Evolutionary conservation across 2,797 vertebrate species (phyloP), one percentile per base, ranked within the genome.

Genomic region (Aeoliscus strigatus): DNA sequence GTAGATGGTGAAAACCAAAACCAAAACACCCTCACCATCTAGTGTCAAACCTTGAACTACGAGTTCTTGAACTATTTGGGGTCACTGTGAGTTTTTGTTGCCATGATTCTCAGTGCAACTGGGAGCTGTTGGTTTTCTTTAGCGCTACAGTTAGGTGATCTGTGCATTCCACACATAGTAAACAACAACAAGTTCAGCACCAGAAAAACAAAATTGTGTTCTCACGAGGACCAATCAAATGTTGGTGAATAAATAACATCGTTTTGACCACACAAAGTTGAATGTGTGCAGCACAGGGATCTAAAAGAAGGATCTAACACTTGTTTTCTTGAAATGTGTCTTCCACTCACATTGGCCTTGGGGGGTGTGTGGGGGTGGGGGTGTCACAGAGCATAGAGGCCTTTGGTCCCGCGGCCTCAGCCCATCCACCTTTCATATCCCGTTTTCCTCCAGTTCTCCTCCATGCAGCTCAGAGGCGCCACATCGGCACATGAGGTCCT

Each of bases 311-410:
- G 15, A 57, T 51, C 6, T 54, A 67, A 68, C 44, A 56, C 37
- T 55, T 60, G 18, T 64, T 45, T 30, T 66, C 49, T 57, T 83
- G 83, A 84, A 84, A 84, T 79, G 75, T 26, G 48, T 62, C 60
- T 66, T 65, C 27, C 23, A 27, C 58, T 40, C 35, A 43, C 10
- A 33, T 21, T 60, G 50, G 39, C 63, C 45, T 36, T 61, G 29
- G 35, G 17, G 45, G 51, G 31, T 34, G 28, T 31, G n/a, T n/a
- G n/a, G n/a, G n/a, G n/a, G n/a, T n/a, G n/a, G n/a, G n/a, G n/a
- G n/a, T n/a, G n/a, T n/a, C n/a, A n/a, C 60, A 35, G 34, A 42
- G 17, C 51, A 25, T 15, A 27, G 14, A 43, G 44, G 29, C 24
- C 14, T 18, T 28, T 44, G 49, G 44, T 76, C 58, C 67, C 73